These are phyloP conservation scores for Tetragonula carbonaria DNA, from an alignment of 2,888 invertebrate genomes.

Conservation along the genomic window DNA sequence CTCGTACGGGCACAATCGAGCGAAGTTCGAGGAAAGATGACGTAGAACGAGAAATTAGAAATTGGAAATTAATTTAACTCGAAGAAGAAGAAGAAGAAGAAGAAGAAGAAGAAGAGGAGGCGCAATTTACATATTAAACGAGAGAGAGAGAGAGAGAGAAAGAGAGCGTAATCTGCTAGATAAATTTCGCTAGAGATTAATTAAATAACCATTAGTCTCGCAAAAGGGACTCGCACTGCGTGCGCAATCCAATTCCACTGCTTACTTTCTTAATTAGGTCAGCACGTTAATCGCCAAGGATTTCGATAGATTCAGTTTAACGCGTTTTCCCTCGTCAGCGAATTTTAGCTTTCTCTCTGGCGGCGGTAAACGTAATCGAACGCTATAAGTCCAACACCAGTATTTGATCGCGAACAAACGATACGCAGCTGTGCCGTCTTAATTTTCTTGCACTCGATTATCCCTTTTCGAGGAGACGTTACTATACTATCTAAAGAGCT, in stretches of 20 bases:
- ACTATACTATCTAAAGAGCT: too few relatives aligned
- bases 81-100: too few relatives aligned
- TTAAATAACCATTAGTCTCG: background rate
- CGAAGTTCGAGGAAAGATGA: too few relatives aligned
- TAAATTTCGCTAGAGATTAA: background rate
- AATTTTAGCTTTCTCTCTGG: background rate
- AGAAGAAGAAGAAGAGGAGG: too few relatives aligned
- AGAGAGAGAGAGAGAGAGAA: too few relatives aligned
- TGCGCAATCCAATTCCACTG: background rate
- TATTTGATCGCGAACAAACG: constrained; percentile 22
- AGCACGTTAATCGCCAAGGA: background rate
- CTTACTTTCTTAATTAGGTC: background rate
- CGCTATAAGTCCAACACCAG: constrained; percentile 37
- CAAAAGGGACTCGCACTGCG: background rate
- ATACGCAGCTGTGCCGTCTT: background rate
- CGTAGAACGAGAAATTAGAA: too few relatives aligned
- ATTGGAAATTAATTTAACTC: too few relatives aligned
- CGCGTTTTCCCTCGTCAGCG: too few relatives aligned
- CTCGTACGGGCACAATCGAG: background rate
- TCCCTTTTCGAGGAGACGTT: too few relatives aligned
- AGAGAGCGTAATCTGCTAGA: background rate
- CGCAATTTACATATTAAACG: too few relatives aligned
- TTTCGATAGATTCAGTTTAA: background rate
- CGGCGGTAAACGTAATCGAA: constrained; percentile 41
- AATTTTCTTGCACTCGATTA: constrained; percentile 19